Evolutionary conservation across 2,113 vertebrate genomes (phyloP).

Genomic region (Xiphophorus maculatus): DNA sequence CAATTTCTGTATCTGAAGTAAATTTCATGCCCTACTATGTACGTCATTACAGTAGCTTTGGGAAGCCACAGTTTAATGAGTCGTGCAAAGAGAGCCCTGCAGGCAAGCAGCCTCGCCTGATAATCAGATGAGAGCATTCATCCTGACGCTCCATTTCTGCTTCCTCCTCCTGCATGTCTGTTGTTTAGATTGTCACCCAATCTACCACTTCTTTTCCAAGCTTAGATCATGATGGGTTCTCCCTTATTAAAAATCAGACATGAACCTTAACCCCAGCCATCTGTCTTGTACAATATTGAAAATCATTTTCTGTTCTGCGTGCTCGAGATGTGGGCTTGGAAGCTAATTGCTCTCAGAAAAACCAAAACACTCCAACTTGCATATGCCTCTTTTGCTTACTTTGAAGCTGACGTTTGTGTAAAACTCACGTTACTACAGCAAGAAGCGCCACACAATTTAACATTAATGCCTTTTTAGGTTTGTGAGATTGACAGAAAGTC

Average conservation of each 20-base stretch:
- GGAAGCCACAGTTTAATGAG: not conserved
- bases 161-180: not conserved
- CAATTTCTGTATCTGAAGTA: not conserved
- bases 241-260: not conserved
- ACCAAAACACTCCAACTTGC: not conserved
- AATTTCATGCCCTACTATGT: not conserved
- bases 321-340: not conserved
- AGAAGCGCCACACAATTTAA: not conserved
- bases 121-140: not conserved
- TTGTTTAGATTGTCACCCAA: conserved; percentile 2
- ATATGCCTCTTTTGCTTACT: not conserved
- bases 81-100: not conserved
- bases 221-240: not conserved
- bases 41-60: not conserved
- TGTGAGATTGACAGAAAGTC: not conserved
- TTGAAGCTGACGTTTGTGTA: not conserved
- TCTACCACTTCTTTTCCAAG: not conserved
- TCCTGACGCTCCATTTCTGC: not conserved
- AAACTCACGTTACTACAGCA: not conserved
- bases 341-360: not conserved
- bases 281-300: fast-evolving
- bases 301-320: not conserved
- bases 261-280: not conserved
- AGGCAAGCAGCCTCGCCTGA: not conserved
- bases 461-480: not conserved